These are phyloP conservation scores for Tipula confusa DNA, from an alignment of 2,888 invertebrate species.

Conservation along the genomic window DNA sequence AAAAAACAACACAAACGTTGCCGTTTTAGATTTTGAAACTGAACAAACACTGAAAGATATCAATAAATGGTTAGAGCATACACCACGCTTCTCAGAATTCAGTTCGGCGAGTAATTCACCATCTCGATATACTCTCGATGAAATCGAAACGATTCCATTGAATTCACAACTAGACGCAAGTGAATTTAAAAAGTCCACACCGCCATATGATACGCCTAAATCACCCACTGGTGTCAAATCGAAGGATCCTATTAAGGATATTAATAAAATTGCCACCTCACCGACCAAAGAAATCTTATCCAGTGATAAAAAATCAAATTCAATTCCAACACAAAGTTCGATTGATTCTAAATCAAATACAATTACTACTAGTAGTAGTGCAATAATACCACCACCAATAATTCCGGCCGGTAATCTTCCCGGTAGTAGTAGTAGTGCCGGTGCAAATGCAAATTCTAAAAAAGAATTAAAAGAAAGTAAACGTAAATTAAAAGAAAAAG, in stretches of 20 bases:
- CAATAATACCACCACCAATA: constrained; percentile 36
- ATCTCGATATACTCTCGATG: constrained; percentile 62
- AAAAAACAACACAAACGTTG: constrained; percentile 47
- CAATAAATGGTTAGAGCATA: constrained; percentile 83
- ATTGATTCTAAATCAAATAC: not conserved
- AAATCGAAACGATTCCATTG: constrained; percentile 52
- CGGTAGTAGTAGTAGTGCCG: constrained; percentile 27
- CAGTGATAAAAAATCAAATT: not conserved
- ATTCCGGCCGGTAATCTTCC: constrained; percentile 31
- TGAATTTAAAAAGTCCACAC: constrained; percentile 51
- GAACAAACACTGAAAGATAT: constrained; percentile 71
- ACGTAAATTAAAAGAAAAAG: constrained; percentile 48
- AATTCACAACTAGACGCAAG: constrained; percentile 50
- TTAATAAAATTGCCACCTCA: constrained; percentile 39
- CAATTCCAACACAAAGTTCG: not conserved
- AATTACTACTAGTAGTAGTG: constrained; percentile 33
- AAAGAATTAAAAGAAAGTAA: constrained; percentile 49
- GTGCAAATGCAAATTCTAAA: not conserved
- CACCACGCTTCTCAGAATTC: constrained; percentile 69
- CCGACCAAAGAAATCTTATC: constrained; percentile 38
- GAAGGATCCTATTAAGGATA: not conserved
- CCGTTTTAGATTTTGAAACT: constrained; percentile 65
- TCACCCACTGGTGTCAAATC: constrained; percentile 29
- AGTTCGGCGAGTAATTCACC: constrained; percentile 77
- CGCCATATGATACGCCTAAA: constrained; percentile 42